Conservation (phyloP, 1,140 invertebrate species). For the Helicoverpa armigera region DNA sequence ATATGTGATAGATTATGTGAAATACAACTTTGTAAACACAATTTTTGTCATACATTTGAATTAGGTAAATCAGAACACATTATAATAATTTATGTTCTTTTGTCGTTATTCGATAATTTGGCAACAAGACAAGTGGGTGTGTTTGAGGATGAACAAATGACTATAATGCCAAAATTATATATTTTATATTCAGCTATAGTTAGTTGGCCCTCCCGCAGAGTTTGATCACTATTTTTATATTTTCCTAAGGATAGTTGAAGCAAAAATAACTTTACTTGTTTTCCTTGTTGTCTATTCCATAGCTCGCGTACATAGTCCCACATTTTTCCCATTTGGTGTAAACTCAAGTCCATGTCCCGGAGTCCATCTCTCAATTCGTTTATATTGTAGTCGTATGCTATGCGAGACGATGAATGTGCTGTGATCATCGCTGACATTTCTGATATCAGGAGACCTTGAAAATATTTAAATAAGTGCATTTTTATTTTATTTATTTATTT, state of each 20-base stretch:
- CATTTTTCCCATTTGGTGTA: slow-evolving; percentile 85
- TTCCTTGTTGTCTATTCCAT: slow-evolving; percentile 81
- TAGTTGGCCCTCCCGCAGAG: not conserved
- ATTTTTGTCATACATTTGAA: not conserved
- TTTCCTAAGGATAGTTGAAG: not conserved
- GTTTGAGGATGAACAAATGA: not conserved
- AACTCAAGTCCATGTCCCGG: slow-evolving; percentile 77
- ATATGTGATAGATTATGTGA: not conserved
- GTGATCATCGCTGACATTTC: slow-evolving; percentile 84
- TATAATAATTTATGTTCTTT: not conserved
- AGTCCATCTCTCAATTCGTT: slow-evolving; percentile 82
- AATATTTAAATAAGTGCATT: not conserved
- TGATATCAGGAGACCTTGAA: slow-evolving; percentile 81
- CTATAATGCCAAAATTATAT: not conserved
- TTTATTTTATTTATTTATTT: too few species aligned
- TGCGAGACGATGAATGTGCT: slow-evolving; percentile 79
- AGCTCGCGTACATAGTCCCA: slow-evolving; percentile 84
- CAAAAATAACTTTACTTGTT: slow-evolving; percentile 67
- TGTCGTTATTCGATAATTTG: not conserved
- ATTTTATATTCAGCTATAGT: not conserved
- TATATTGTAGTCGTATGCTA: slow-evolving; percentile 81
- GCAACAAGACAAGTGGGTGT: slow-evolving; percentile 9
- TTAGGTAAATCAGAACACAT: not conserved
- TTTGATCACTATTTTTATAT: not conserved
- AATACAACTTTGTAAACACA: not conserved